Evolutionary conservation across 2,797 vertebrate genomes (phyloP).

Genomic region (Pseudomugil gertrudae): DNA sequence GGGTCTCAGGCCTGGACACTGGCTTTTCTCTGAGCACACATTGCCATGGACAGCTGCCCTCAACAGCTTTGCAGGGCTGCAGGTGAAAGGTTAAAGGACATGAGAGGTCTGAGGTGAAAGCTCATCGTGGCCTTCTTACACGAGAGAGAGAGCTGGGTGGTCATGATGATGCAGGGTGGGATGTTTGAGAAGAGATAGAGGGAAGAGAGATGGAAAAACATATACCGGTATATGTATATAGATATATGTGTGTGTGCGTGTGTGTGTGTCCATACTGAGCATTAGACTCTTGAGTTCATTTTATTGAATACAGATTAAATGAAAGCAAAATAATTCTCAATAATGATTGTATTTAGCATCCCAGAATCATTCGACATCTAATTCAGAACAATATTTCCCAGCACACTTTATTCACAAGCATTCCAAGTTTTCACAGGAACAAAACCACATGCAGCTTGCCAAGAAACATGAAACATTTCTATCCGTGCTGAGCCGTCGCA

Average conservation of each 20-base stretch:
- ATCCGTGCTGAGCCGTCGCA: constrained; percentile 3
- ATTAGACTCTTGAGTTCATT: too few species aligned
- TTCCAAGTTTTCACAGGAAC: constrained; percentile 1
- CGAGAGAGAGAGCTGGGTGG: constrained; percentile 57
- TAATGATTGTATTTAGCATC: neutral
- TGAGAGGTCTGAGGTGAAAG: constrained; percentile 68
- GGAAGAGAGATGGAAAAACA: neutral
- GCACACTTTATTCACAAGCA: neutral
- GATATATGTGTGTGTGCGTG: too few species aligned
- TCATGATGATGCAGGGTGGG: constrained; percentile 38
- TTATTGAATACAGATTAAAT: neutral
- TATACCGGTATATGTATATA: too few species aligned
- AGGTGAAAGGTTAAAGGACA: constrained; percentile 78
- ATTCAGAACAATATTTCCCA: neutral
- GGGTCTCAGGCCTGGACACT: neutral
- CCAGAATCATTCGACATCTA: neutral
- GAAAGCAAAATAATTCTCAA: neutral
- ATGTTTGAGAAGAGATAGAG: constrained; percentile 22
- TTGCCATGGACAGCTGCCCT: constrained; percentile 59
- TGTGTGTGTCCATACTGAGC: too few species aligned
- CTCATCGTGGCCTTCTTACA: constrained; percentile 60
- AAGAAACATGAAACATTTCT: constrained; percentile 14
- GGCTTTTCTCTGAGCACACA: constrained; percentile 25
- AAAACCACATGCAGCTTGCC: neutral
- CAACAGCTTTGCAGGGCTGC: constrained; percentile 26